Evolutionary conservation across 2,113 vertebrate genomes (phyloP).

Genomic region (Actenoides lindsayi): DNA sequence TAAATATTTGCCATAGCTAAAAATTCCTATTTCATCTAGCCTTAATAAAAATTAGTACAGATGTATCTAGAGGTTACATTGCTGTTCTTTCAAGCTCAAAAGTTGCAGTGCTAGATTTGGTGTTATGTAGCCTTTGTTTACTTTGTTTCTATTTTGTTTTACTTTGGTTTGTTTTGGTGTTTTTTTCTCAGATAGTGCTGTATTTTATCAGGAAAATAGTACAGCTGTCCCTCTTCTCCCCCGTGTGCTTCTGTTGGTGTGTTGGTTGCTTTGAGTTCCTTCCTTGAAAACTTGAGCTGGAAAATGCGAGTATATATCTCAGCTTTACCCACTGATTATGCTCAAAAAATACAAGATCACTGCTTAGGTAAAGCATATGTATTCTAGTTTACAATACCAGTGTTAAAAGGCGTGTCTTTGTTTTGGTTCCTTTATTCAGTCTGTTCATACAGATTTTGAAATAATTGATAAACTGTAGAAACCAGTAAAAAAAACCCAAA

Average conservation of each 20-base stretch:
- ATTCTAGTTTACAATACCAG: neutral
- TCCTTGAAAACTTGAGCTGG: neutral
- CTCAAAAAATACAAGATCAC: neutral
- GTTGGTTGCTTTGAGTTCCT: neutral
- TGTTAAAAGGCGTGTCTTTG: neutral
- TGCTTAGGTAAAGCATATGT: neutral
- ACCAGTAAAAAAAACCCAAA: neutral
- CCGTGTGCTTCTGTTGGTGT: neutral
- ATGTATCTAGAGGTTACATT: neutral
- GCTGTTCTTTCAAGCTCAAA: neutral
- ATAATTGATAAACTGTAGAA: neutral
- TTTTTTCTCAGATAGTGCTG: conserved; percentile 2
- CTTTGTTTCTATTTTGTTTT: neutral
- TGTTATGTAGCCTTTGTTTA: neutral
- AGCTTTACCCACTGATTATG: neutral
- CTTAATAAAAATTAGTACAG: neutral
- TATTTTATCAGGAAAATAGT: conserved; percentile 31
- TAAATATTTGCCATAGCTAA: neutral
- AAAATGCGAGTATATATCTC: neutral
- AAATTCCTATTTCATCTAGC: neutral
- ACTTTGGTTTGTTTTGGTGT: neutral
- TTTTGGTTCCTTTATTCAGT: neutral
- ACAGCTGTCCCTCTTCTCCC: conserved; percentile 35
- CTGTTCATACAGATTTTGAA: neutral
- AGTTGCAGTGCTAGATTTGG: neutral